phyloP scores from a whole-genome alignment of 2,888 invertebrate genomes.

The Linnaemya vulpina region DNA sequence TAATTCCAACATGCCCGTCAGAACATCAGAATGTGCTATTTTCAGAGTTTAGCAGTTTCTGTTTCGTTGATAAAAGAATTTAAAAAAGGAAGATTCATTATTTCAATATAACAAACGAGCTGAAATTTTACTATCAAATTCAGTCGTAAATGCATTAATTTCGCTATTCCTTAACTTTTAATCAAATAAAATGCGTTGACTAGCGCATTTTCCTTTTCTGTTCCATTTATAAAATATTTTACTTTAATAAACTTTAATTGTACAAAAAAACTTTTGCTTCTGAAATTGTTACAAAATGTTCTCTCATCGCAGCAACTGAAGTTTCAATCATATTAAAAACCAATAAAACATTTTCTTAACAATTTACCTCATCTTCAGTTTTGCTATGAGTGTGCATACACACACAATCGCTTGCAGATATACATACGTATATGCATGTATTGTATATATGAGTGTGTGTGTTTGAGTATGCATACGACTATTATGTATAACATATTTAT shows the following conservation, averaged over 20 bases:
- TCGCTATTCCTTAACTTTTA: no score
- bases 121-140: no score
- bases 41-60: no score
- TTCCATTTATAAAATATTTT: background rate
- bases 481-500: background rate
- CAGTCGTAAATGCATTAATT: no score
- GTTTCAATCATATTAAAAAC: constrained; percentile 25
- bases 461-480: background rate
- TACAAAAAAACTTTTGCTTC: background rate
- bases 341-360: constrained; percentile 27
- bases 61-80: no score
- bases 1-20: no score
- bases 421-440: no score
- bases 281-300: constrained; percentile 10
- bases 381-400: constrained; percentile 6
- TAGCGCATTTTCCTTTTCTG: background rate
- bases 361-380: constrained; percentile 20
- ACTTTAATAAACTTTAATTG: background rate
- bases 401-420: no score
- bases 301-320: background rate
- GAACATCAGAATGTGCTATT: no score
- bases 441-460: background rate
- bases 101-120: no score
- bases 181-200: no score
- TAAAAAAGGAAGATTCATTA: no score